Evolutionary conservation across 2,797 vertebrate genomes (phyloP), one percentile per base, ranked within the genome.

Genomic region (Sebastes baramenuke): DNA sequence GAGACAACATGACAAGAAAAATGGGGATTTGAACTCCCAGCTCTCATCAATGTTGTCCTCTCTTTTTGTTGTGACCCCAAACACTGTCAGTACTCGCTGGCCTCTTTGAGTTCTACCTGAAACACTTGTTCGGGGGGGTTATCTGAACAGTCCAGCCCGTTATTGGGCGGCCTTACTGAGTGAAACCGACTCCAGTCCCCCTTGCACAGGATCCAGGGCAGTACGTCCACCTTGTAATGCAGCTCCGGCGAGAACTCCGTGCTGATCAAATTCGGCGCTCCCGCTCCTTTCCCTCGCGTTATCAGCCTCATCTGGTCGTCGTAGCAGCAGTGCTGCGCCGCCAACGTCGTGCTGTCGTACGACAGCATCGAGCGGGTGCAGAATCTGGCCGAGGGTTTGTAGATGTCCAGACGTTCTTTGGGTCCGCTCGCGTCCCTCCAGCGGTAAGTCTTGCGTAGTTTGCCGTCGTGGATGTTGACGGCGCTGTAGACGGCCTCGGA

Each of bases 141-240:
- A 59, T 96, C 94, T 0, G 83, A 25, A 1, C 97, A 98, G 54
- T 22, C 91, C 1, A 89, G 87, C 18, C 97, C 97, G 0, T 97
- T 98, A 91, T 98, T 97, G 55, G 97, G 97, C 1, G 97, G 97
- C 58, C 97, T 89, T 24, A 96, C 95, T 0, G 94, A 92, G 0
- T 98, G 97, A 77, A 97, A 97, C 2, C 95, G 94, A 90, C 97
- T 98, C 97, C 97, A 98, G 93, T 98, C 97, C 0, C 97, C 97
- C 82, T 98, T 98, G 89, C 97, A 98, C 59, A 97, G 94, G 85
- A 98, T 97, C 97, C 97, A 98, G 6, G 97, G 97, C 80, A 97
- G 88, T 24, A 94, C 96, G 77, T 98, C 97, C 86, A 98, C 96
- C 82, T 97, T 97, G 90, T 97, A 97, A 91, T 98, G 97, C 70